Evolutionary conservation across 2,888 invertebrate species (phyloP), one percentile per base, ranked within the genome.

Genomic region (Stenurella melanura): DNA sequence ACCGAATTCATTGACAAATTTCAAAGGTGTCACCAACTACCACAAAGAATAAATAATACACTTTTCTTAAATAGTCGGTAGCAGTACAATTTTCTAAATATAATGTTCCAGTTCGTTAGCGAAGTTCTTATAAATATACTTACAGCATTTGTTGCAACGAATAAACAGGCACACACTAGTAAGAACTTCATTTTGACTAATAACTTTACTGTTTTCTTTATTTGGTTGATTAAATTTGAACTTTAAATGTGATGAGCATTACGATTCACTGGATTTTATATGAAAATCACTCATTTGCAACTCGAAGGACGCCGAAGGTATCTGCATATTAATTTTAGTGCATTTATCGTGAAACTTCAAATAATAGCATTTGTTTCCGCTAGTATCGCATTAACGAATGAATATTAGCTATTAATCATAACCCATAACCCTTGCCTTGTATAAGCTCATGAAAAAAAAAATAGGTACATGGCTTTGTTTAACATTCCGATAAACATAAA

Each of bases 331-430:
- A 56, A 56, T 69, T 70, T 58, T 70, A 34, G 30, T 38, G 38
- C 17, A 42, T 61, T 61, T 15, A 57, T 50, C 54, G 34, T 38
- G 58, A 58, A 61, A 61, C 7, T 10, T 38, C 19, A 61, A 71
- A 71, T 71, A 15, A 71, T 50, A 71, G 60, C 18, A 34, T 70
- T 58, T 70, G 50, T 61, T 71, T 71, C 71, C 71, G 34, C 61
- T 42, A 50, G 61, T 61, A 71, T 61, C n/a, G 10, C 70, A 57
- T 71, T 61, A 12, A 18, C 38, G 15, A 0, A 12, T 60, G 61
- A 42, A 71, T 71, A 71, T 42, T 42, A 71, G 61, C 5, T 34
- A 50, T 61, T 60, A 71, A 71, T 50, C 42, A 21, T 18, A 61
- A 21, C n/a, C 42, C 42, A 21, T 17, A 50, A 61, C 38, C 21